These are phyloP conservation scores for Pocota personata DNA, from an alignment of 2,888 invertebrate genomes.

Conservation along the genomic window DNA sequence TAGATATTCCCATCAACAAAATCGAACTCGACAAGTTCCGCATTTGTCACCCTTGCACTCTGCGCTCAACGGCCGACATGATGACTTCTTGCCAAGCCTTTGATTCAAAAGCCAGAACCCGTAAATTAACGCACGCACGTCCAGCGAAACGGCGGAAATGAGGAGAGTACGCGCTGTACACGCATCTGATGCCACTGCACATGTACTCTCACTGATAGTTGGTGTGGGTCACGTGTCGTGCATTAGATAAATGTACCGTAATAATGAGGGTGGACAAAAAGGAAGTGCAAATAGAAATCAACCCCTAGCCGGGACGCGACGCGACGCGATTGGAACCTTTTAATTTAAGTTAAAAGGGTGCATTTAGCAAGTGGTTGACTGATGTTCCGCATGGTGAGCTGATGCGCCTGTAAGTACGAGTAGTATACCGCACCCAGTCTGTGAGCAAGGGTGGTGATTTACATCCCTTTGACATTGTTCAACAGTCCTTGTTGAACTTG, in stretches of 20 bases:
- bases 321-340: slow-evolving; percentile 61
- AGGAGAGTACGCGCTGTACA: slow-evolving; percentile 29
- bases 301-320: slow-evolving; percentile 56
- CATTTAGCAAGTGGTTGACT: slow-evolving; percentile 74
- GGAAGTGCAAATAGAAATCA: slow-evolving; percentile 31
- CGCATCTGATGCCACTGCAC: slow-evolving; percentile 54
- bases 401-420: slow-evolving; percentile 38
- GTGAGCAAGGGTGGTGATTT: slow-evolving; percentile 47
- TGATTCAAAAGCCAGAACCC: slow-evolving; percentile 32
- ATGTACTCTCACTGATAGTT: slow-evolving; percentile 28
- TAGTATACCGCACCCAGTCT: slow-evolving; percentile 51
- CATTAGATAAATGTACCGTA: slow-evolving; percentile 69
- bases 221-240: slow-evolving; percentile 74
- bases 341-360: slow-evolving; percentile 73
- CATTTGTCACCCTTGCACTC: slow-evolving; percentile 45
- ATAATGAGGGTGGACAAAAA: slow-evolving; percentile 71
- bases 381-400: slow-evolving; percentile 65
- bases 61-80: neutral
- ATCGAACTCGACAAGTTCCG: slow-evolving; percentile 19
- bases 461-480: slow-evolving; percentile 67
- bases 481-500: slow-evolving; percentile 41
- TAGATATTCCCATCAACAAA: slow-evolving; percentile 4
- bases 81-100: slow-evolving; percentile 69
- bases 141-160: slow-evolving; percentile 36
- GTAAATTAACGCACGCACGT: slow-evolving; percentile 57